Evolutionary conservation across 1,140 invertebrate species (phyloP).

Genomic region (Neodiprion lecontei): DNA sequence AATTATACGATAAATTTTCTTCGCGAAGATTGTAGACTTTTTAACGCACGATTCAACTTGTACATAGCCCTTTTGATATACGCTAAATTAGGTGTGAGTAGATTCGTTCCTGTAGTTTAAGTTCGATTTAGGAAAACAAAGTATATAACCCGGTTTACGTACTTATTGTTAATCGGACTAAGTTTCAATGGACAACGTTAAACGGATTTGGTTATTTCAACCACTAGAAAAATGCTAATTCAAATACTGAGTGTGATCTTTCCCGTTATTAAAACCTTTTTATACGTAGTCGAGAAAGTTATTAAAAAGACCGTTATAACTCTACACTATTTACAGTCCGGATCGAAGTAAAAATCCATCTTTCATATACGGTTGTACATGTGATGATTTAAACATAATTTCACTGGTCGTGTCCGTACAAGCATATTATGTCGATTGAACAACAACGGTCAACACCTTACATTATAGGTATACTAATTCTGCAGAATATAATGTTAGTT

Average conservation of each 20-base stretch:
- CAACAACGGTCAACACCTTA: not conserved
- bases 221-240: not conserved
- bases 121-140: constrained; percentile 25
- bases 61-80: constrained; percentile 57
- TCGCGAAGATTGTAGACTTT: constrained; percentile 8
- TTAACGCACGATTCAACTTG: constrained; percentile 35
- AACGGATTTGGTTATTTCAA: not conserved
- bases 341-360: not conserved
- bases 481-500: not conserved
- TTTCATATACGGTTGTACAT: not conserved
- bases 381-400: too few relatives aligned
- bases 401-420: not conserved
- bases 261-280: too few relatives aligned
- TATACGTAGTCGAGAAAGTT: too few relatives aligned
- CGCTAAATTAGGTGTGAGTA: constrained; percentile 42
- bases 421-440: not conserved
- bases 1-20: not conserved
- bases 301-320: too few relatives aligned
- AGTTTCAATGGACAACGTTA: not conserved
- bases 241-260: too few relatives aligned
- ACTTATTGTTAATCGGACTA: not conserved
- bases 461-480: not conserved
- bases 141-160: not conserved
- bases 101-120: constrained; percentile 46
- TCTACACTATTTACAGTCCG: too few relatives aligned